Percentiles rank a stretch among this genome's conserved stretches.
Conservation (phyloP, 2,888 invertebrate species). For the Strigamia transsilvanica region DNA sequence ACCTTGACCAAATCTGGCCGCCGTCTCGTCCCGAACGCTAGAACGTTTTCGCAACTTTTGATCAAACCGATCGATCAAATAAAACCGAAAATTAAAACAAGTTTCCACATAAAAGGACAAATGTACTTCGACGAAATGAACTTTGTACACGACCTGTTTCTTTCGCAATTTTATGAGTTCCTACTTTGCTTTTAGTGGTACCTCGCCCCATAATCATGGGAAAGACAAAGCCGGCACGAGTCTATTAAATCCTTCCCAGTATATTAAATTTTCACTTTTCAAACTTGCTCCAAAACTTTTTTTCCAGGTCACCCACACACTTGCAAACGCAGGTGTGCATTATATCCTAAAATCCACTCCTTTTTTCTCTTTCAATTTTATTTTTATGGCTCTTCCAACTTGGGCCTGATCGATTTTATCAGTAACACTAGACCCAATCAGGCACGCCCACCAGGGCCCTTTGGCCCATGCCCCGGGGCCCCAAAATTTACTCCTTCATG, state of each 20-base stretch:
- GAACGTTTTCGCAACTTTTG: no score
- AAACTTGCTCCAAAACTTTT: conserved; percentile 13
- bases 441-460: no score
- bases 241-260: conserved; percentile 43
- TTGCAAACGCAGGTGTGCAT: conserved; percentile 39
- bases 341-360: conserved; percentile 27
- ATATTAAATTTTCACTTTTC: conserved; percentile 42
- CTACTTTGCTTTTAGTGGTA: conserved; percentile 17
- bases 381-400: conserved; percentile 24
- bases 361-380: conserved; percentile 10
- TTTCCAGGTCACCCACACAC: conserved; percentile 22
- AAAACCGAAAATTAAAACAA: not conserved
- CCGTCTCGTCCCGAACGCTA: no score
- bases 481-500: no score
- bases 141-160: conserved; percentile 40
- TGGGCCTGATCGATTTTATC: conserved; percentile 12
- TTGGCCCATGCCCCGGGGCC: no score
- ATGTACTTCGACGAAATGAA: conserved; percentile 17
- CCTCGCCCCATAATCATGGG: conserved; percentile 5
- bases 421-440: not conserved
- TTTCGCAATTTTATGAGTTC: conserved; percentile 35
- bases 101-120: not conserved
- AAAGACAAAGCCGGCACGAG: conserved; percentile 42
- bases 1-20: no score
- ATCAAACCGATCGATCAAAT: no score